Base-by-base conservation (phyloP, 2,797 vertebrate species). In the Alca torda region DNA sequence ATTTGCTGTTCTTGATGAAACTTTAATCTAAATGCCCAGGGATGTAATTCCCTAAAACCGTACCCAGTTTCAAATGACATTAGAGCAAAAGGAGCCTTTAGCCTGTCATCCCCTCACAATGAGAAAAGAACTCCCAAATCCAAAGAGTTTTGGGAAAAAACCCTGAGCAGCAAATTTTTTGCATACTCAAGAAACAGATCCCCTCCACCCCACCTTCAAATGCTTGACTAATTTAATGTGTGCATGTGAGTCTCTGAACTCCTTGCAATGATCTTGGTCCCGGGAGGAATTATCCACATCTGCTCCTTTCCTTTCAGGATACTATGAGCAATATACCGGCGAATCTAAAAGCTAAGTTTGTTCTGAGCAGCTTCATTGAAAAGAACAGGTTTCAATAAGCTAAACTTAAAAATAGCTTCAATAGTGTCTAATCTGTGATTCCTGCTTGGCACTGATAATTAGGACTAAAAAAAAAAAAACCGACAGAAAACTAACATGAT, bases 371-470 rank as follows among this genome's bases (percentile, higher is more conserved):
- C 59, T 88, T 97, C 78, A 87, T 80, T 94, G 82, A 79, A 95
- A 97, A 95, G 76, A 96, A 70, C 33, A 92, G 70, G 74, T 96
- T 95, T 97, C 90, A 96, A 87, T 95, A 95, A 89, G 13, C 65
- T 91, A 75, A 95, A 88, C 46, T 92, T 96, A 96, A 94, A 97
- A 97, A 97, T 96, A 97, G 72, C 74, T 96, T 97, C 94, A 93
- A 8, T 95, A 33, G 39, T 78, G 53, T 93, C 91, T 96, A 97
- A 96, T 87, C 94, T 94, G 78, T 94, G 92, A 95, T 96, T 97
- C 84, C 95, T 89, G 50, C 39, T 95, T 97, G 95, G 89, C 60
- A 85, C 84, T 85, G 95, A 93, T 95, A 97, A 97, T 96, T 97
- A 96, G 92, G 64, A 95, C 48, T 25, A 26, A 82, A 88, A 85